Evolutionary conservation across 2,888 invertebrate genomes (phyloP).

Genomic region (Silvanus unidentatus): DNA sequence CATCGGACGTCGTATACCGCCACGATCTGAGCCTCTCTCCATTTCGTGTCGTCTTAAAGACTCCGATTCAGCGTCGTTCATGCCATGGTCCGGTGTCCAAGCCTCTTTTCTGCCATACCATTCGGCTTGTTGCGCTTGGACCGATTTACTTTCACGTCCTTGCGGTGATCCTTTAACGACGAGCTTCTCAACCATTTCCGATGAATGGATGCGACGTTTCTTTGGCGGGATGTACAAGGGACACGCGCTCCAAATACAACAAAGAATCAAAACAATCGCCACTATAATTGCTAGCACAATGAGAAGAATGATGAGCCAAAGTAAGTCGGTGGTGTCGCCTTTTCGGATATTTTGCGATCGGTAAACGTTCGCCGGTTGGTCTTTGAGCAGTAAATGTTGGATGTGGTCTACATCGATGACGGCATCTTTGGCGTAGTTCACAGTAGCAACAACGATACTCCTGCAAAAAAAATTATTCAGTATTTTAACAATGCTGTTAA

Average conservation of each 20-base stretch:
- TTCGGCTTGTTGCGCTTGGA: constrained; percentile 70
- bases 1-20: constrained; percentile 27
- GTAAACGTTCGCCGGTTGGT: constrained; percentile 14
- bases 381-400: constrained; percentile 52
- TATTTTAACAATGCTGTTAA: no score
- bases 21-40: constrained; percentile 67
- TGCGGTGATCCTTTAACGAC: constrained; percentile 58
- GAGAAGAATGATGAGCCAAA: constrained; percentile 72
- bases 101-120: constrained; percentile 75
- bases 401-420: constrained; percentile 68
- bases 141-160: constrained; percentile 61
- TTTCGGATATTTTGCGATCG: constrained; percentile 17
- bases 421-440: constrained; percentile 58
- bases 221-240: constrained; percentile 75
- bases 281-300: constrained; percentile 69
- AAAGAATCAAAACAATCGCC: constrained; percentile 66
- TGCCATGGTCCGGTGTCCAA: constrained; percentile 70
- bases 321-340: constrained; percentile 52
- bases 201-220: constrained; percentile 68
- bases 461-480: constrained; percentile 43
- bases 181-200: constrained; percentile 65
- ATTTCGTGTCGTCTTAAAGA: constrained; percentile 71
- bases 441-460: constrained; percentile 67
- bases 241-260: constrained; percentile 80
- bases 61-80: constrained; percentile 54